Evolutionary conservation across 2,888 invertebrate genomes (phyloP).

Genomic region (Agrochola lota): DNA sequence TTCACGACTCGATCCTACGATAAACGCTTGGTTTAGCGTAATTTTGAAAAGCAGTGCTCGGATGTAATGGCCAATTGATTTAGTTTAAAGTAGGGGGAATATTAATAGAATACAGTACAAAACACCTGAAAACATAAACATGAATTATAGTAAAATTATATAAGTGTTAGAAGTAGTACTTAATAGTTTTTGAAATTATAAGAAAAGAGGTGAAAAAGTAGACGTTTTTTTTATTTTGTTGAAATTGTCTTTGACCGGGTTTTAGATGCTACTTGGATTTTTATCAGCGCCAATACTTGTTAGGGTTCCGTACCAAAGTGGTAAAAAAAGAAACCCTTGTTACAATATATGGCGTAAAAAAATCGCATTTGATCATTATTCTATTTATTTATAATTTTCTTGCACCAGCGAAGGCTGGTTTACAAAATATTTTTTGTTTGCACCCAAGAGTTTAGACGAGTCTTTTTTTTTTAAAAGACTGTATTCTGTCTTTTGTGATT

Average conservation of each 20-base stretch:
- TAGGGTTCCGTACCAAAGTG: background rate
- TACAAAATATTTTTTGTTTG: background rate
- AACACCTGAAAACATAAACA: slow-evolving; percentile 87
- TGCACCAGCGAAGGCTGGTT: background rate
- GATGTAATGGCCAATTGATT: slow-evolving; percentile 80
- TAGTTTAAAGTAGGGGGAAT: slow-evolving; percentile 79
- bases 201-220: slow-evolving; percentile 4
- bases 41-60: slow-evolving; percentile 87
- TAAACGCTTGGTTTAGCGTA: slow-evolving; percentile 59
- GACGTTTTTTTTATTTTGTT: background rate
- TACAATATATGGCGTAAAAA: background rate
- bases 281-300: background rate
- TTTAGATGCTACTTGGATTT: background rate
- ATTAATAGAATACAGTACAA: slow-evolving; percentile 75
- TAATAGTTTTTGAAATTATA: slow-evolving; percentile 32
- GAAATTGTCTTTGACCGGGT: background rate
- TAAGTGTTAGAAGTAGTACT: slow-evolving; percentile 51
- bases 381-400: background rate
- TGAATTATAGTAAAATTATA: slow-evolving; percentile 68
- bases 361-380: background rate
- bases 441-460: background rate
- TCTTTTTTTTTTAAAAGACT: background rate
- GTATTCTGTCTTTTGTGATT: background rate
- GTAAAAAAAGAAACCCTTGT: background rate
- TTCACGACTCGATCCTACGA: slow-evolving; percentile 41